Percentiles rank a stretch among this genome's conserved stretches.
These are phyloP conservation scores for Prenolepis imparis DNA, from an alignment of 2,888 invertebrate species.

Conservation along the genomic window DNA sequence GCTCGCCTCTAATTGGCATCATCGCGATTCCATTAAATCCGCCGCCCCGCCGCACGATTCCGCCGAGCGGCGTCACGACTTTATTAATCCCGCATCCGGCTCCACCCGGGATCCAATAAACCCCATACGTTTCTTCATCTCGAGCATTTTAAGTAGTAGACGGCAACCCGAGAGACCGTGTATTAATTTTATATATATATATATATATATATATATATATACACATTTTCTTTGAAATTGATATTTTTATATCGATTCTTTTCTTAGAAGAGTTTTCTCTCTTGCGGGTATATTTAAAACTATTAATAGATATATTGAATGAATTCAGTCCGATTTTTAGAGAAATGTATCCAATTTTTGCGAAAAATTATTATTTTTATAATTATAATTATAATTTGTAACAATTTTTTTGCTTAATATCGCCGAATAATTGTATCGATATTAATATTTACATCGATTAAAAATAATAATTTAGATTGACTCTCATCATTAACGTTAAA, in stretches of 20 bases:
- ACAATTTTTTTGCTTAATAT: neutral
- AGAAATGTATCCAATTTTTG: neutral
- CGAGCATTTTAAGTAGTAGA: neutral
- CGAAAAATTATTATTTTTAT: neutral
- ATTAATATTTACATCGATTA: neutral
- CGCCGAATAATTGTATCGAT: neutral
- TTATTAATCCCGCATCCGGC: slow-evolving; percentile 34
- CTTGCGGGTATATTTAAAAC: neutral
- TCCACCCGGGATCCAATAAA: neutral
- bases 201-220: neutral
- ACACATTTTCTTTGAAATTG: neutral
- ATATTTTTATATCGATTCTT: neutral
- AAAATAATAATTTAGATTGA: neutral
- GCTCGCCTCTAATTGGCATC: slow-evolving; percentile 34
- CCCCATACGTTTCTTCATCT: neutral
- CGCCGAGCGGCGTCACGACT: slow-evolving; percentile 19
- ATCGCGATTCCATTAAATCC: slow-evolving; percentile 52
- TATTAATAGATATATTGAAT: neutral
- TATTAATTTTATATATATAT: neutral
- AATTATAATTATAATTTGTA: neutral
- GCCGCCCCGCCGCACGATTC: slow-evolving; percentile 13
- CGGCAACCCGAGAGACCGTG: neutral
- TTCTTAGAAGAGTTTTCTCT: neutral
- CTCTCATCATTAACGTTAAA: neutral
- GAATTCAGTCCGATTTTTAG: neutral